These are phyloP conservation scores for Sussaba pulchella DNA, from an alignment of 2,888 invertebrate species.

Conservation along the genomic window DNA sequence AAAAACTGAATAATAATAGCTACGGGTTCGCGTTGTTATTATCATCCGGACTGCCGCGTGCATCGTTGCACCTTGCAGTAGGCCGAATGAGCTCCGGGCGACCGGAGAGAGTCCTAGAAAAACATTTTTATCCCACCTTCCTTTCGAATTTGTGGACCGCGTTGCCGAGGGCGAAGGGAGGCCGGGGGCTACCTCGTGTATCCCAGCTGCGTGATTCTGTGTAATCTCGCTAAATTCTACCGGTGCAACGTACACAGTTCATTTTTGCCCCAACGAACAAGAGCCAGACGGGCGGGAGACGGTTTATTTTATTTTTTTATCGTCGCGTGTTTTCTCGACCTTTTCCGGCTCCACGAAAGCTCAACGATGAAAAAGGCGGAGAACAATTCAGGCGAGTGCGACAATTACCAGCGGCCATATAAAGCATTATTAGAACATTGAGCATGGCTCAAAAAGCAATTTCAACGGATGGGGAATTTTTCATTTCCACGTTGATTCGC, in stretches of 20 bases:
- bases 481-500: background rate
- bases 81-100: conserved; percentile 44
- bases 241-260: background rate
- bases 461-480: background rate
- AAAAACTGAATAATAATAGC: conserved; percentile 57
- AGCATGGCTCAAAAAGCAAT: background rate
- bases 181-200: background rate
- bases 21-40: conserved; percentile 30
- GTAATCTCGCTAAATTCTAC: background rate
- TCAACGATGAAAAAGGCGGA: background rate
- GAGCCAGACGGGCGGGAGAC: background rate
- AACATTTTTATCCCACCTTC: conserved; percentile 26
- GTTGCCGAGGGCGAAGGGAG: background rate
- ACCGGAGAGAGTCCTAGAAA: conserved; percentile 25
- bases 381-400: conserved; percentile 3
- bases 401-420: conserved; percentile 11
- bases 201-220: background rate
- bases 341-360: background rate
- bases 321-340: conserved; percentile 27
- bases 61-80: conserved; percentile 51
- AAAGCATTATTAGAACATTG: conserved; percentile 17
- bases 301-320: conserved; percentile 24
- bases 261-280: background rate
- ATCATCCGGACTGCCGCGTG: conserved; percentile 49
- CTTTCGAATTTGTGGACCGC: conserved; percentile 2